Evolutionary conservation across 64 coral and sea anemone species (phyloP).

Genomic region (Stichodactyla helianthus): DNA sequence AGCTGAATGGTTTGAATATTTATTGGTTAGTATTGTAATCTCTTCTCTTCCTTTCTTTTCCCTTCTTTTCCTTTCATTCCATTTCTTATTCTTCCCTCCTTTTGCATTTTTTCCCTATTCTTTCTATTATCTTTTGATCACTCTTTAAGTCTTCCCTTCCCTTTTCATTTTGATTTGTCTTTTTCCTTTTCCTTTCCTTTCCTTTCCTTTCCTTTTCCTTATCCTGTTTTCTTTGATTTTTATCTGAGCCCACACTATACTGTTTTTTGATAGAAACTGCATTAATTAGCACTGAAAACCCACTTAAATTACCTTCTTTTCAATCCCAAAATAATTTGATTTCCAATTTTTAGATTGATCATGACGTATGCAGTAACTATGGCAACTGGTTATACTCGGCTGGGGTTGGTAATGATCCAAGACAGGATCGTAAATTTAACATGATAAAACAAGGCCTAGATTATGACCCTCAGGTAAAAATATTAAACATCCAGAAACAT

Average conservation of each 20-base stretch:
- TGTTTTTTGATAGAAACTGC: too few species aligned
- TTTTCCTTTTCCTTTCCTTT: neutral
- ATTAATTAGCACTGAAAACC: too few species aligned
- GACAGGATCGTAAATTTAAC: conserved; percentile 66
- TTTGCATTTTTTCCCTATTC: neutral
- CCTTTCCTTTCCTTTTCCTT: neutral
- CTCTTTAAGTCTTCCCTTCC: neutral
- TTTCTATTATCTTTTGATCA: too few species aligned
- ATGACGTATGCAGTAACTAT: conserved; percentile 68
- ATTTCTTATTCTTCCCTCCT: neutral
- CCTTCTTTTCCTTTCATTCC: neutral
- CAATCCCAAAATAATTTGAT: neutral
- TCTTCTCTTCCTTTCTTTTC: neutral
- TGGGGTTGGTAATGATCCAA: conserved; percentile 66
- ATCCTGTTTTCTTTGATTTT: neutral
- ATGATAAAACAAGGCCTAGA: conserved; percentile 68
- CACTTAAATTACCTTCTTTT: too few species aligned
- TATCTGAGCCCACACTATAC: too few species aligned
- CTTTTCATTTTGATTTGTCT: neutral
- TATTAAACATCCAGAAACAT: too few species aligned
- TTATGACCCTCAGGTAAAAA: conserved; percentile 63
- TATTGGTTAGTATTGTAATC: conserved; percentile 14
- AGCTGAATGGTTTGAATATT: conserved; percentile 74
- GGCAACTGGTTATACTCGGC: conserved; percentile 73
- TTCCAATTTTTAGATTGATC: conserved; percentile 22